These are phyloP conservation scores for human DNA, from an alignment of 2,113 vertebrate species.

Conservation along the genomic window GRCh38 chr9:114793501-114794000, in stretches of 20 bases:
- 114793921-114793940: background rate
- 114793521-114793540: slow-evolving; percentile 66
- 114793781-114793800: background rate
- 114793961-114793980: background rate
- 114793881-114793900: background rate
- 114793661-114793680: background rate
- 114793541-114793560: background rate
- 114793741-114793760: background rate
- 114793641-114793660: background rate
- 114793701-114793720: background rate
- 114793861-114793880: background rate
- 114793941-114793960: background rate
- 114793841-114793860: background rate
- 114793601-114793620: background rate
- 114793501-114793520: slow-evolving; percentile 6
- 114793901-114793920: slow-evolving; percentile 37
- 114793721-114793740: background rate
- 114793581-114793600: slow-evolving; percentile 34
- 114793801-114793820: background rate
- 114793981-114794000: background rate
- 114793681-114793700: background rate
- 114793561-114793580: slow-evolving; percentile 57
- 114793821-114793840: background rate
- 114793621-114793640: background rate
- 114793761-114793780: background rate